A percentile compares a stretch with the other conserved stretches of the same genome.
Conservation (phyloP, 2,888 invertebrate genomes). For the Caenorhabditis angaria region DNA sequence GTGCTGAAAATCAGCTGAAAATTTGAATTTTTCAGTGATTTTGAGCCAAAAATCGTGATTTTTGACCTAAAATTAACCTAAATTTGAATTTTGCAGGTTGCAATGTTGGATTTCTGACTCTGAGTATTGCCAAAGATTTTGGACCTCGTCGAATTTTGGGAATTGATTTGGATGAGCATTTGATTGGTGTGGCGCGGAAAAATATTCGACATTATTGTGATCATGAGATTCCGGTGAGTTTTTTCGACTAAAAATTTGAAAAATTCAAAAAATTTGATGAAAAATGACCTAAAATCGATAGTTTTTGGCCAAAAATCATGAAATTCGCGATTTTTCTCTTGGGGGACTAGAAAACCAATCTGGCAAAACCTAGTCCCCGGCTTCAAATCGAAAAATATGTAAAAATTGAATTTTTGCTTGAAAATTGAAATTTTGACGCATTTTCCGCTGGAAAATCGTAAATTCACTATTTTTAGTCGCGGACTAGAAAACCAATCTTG, state of each 20-base stretch:
- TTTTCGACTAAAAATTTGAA: no score
- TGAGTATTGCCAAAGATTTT: slow-evolving; percentile 87
- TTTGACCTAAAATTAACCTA: no score
- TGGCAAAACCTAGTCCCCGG: not conserved
- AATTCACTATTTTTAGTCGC: no score
- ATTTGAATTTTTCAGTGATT: not conserved
- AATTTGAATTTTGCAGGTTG: slow-evolving; percentile 78
- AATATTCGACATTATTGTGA: slow-evolving; percentile 80
- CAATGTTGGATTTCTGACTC: slow-evolving; percentile 93
- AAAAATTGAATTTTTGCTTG: not conserved
- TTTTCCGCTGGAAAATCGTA: not conserved
- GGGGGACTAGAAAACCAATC: not conserved
- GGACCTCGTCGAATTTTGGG: slow-evolving; percentile 85
- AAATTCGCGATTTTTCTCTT: no score
- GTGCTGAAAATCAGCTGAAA: slow-evolving; percentile 5
- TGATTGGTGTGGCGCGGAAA: slow-evolving; percentile 83
- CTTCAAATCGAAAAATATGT: not conserved
- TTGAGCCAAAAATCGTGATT: no score
- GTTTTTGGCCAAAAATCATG: no score
- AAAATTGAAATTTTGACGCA: not conserved
- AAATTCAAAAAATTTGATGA: slow-evolving; percentile 10
- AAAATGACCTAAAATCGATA: not conserved
- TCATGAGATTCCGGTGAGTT: slow-evolving; percentile 49
- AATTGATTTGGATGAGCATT: slow-evolving; percentile 87
- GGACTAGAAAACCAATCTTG: no score